A percentile compares a stretch with the other conserved stretches of the same genome.
Conservation (phyloP, 37 sponge, comb jelly and placozoan species). For the Spongilla lacustris region DNA sequence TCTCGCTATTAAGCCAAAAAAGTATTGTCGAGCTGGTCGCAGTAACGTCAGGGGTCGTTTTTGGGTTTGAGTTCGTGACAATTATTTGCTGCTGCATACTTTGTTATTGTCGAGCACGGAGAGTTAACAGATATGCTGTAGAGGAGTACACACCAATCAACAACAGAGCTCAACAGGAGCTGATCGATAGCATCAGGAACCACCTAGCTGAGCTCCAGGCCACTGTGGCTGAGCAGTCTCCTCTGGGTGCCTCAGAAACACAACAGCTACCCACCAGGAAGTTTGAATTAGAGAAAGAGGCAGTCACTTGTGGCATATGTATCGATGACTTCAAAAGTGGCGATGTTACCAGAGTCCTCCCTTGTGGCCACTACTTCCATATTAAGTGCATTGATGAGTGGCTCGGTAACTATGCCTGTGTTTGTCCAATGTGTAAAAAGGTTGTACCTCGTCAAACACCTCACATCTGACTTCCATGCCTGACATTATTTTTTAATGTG, state of each 20-base stretch:
- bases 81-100: no score
- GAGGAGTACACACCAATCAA: no score
- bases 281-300: neutral
- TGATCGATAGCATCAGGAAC: slow-evolving; percentile 60
- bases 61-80: no score
- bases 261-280: slow-evolving; percentile 17
- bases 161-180: slow-evolving; percentile 30
- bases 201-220: slow-evolving; percentile 52
- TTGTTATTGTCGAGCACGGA: no score
- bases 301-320: slow-evolving; percentile 59
- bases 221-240: slow-evolving; percentile 15
- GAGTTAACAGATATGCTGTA: no score
- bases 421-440: slow-evolving; percentile 63
- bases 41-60: no score
- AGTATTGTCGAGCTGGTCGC: no score
- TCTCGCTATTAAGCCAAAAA: no score
- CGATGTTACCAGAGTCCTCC: slow-evolving; percentile 26
- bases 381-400: slow-evolving; percentile 65
- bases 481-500: no score
- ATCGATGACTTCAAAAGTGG: slow-evolving; percentile 61
- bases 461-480: no score
- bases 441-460: neutral
- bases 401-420: slow-evolving; percentile 45
- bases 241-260: slow-evolving; percentile 39
- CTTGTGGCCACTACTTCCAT: slow-evolving; percentile 66